Base-by-base conservation (phyloP, 2,888 invertebrate species). In the Agrotis clavis region DNA sequence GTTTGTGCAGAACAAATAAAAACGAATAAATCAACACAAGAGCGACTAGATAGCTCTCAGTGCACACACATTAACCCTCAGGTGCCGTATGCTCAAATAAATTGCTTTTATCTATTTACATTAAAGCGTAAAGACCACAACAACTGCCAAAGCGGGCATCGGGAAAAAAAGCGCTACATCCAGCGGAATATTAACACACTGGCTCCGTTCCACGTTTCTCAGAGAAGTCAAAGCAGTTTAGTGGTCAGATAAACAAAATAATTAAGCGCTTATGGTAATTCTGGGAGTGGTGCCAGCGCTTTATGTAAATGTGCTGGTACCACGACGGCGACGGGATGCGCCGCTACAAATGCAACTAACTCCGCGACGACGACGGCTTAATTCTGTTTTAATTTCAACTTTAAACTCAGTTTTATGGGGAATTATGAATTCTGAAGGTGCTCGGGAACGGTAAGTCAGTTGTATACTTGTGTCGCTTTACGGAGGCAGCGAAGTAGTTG, bases 231-330 rank as follows among this genome's bases (percentile, higher is more conserved):
- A 87, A 89, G 90, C 91, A 90, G 91, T 93, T 93, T 92, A 93
- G 91, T 92, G 94, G 94, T 93, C 92, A 94, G 93, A 94, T 93
- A 94, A 94, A 94, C 94, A 92, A 94, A 94, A 94, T 93, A 94
- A 94, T 93, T 93, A 94, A 94, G 90, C 92, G 90, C 90, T 93
- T 91, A 93, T 92, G 93, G 89, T 90, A 91, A 92, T 90, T 82
- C 81, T 79, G 80, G 85, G 87, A 83, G 84, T 85, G 85, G 74
- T 82, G 79, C 86, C 81, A 85, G 83, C 41, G 88, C 87, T 89
- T 90, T 90, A 91, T 92, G 91, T 88, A 88, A 91, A 91, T 90
- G 71, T 60, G 77, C 79, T 47, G 63, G 60, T 35, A 72, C 41
- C 21, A 35, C 69, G 73, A 77, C 74, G 47, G 69, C 41, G 47